Evolutionary conservation across 2,888 invertebrate species (phyloP).

Genomic region (Meganola albula): DNA sequence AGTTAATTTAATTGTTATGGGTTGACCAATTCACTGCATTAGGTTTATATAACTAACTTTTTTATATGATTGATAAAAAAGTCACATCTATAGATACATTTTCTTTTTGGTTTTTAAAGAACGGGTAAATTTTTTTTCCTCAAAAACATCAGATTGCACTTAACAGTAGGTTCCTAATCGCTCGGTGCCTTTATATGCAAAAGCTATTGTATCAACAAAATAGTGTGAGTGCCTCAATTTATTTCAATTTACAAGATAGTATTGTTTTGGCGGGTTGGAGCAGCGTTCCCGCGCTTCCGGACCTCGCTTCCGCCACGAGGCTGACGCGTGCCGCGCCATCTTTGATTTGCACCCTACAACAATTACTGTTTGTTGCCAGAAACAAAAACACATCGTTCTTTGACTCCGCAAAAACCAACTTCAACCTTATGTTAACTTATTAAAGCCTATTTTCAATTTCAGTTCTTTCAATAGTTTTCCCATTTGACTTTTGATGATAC

Average conservation of each 20-base stretch:
- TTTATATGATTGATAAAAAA: no score
- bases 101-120: no score
- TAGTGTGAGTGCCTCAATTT: constrained; percentile 68
- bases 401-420: constrained; percentile 13
- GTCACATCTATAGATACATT: no score
- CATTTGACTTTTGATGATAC: constrained; percentile 7
- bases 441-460: constrained; percentile 19
- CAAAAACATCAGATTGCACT: no score
- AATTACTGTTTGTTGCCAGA: constrained; percentile 49
- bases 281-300: constrained; percentile 65
- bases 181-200: no score
- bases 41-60: no score
- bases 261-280: constrained; percentile 66
- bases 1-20: no score
- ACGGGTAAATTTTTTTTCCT: no score
- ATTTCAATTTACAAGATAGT: constrained; percentile 73
- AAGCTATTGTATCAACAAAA: constrained; percentile 45
- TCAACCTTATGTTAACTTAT: constrained; percentile 13
- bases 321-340: constrained; percentile 71
- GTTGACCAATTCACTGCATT: no score
- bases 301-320: constrained; percentile 65
- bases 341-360: constrained; percentile 66
- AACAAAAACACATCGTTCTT: constrained; percentile 41
- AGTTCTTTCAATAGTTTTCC: not conserved
- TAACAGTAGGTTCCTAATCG: no score